A percentile compares a stretch with the other conserved stretches of the same genome.
Evolutionary conservation across 1,140 invertebrate genomes (phyloP).

Genomic region (Brachionus calyciflorus): DNA sequence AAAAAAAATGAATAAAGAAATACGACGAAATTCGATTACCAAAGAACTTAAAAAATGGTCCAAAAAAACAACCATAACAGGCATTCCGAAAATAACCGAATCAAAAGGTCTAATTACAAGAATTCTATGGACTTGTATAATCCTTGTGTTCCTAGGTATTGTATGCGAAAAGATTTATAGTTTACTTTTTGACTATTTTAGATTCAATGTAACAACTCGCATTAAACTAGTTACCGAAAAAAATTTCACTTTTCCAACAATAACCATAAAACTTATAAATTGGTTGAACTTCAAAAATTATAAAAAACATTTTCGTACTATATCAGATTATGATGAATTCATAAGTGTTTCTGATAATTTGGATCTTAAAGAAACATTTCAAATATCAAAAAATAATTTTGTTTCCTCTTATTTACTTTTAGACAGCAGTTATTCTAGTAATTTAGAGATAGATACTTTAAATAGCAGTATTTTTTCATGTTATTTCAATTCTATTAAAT

Average conservation of each 20-base stretch:
- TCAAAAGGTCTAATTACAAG: constrained; percentile 12
- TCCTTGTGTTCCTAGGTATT: not conserved
- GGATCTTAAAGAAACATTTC: constrained; percentile 6
- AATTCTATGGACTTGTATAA: not conserved
- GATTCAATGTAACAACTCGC: not conserved
- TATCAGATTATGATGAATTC: constrained; percentile 4
- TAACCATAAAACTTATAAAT: constrained; percentile 26
- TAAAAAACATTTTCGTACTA: not conserved
- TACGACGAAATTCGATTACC: not conserved
- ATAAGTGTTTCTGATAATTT: not conserved
- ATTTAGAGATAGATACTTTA: not conserved
- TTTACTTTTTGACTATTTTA: not conserved
- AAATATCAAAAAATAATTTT: constrained; percentile 20
- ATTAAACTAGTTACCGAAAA: not conserved
- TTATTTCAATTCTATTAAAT: not conserved
- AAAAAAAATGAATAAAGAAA: constrained; percentile 10
- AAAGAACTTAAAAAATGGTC: constrained; percentile 16
- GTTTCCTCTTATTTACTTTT: not conserved
- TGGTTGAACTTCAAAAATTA: constrained; percentile 8
- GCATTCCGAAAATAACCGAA: constrained; percentile 28
- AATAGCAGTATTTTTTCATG: not conserved
- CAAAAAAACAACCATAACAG: constrained; percentile 18
- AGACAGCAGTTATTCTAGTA: not conserved
- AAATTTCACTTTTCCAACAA: constrained; percentile 10
- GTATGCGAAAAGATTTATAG: not conserved